A percentile compares a stretch with the other conserved stretches of the same genome.
These are phyloP conservation scores for Pseudomyrmex concolor DNA, from an alignment of 1,140 invertebrate species.

Conservation along the genomic window DNA sequence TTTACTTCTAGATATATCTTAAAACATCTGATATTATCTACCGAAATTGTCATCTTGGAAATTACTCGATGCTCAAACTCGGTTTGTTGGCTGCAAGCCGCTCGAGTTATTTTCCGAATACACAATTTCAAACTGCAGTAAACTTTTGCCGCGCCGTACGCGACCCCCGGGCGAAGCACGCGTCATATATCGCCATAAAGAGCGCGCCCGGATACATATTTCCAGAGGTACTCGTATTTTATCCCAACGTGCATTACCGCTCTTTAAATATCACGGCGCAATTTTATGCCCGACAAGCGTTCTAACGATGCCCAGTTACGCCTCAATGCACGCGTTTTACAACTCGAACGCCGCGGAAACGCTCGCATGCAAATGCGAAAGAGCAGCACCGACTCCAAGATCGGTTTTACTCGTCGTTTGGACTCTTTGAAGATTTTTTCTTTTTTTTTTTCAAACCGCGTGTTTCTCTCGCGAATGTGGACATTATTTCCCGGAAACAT, in stretches of 20 bases:
- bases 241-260: constrained; percentile 51
- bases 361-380: constrained; percentile 23
- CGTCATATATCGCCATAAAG: constrained; percentile 56
- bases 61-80: constrained; percentile 13
- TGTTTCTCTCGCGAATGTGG: background rate
- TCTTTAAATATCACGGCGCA: constrained; percentile 57
- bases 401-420: constrained; percentile 1
- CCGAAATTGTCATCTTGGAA: background rate
- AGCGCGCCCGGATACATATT: constrained; percentile 39
- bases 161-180: constrained; percentile 8
- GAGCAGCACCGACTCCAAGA: constrained; percentile 21
- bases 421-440: constrained; percentile 13
- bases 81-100: constrained; percentile 10
- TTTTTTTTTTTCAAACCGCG: constrained; percentile 7
- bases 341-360: constrained; percentile 28
- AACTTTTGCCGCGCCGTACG: constrained; percentile 29
- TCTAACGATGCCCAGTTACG: constrained; percentile 52
- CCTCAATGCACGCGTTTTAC: constrained; percentile 25
- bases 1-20: background rate
- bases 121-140: constrained; percentile 51
- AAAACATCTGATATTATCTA: constrained; percentile 7
- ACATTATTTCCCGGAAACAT: constrained; percentile 38
- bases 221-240: constrained; percentile 50
- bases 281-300: constrained; percentile 50
- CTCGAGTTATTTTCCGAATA: constrained; percentile 37